Conservation (phyloP, 2,797 vertebrate species). For the Urocyon cinereoargenteus region DNA sequence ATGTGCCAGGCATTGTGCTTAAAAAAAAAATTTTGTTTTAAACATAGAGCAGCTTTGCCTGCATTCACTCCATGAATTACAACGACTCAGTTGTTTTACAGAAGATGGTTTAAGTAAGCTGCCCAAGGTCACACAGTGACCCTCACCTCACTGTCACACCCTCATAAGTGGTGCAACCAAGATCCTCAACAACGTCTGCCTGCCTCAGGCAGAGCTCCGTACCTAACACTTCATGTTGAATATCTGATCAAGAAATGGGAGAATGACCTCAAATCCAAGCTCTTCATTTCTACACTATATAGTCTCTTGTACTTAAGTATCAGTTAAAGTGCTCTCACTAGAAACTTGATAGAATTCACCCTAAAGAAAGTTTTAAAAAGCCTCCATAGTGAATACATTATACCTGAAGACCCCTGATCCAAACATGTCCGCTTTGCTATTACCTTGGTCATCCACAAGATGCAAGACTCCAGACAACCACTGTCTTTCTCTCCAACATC, state of each 20-base stretch:
- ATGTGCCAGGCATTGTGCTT: background rate
- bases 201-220: background rate
- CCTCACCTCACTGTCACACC: too few species aligned
- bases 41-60: background rate
- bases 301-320: background rate
- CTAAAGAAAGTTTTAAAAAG: background rate
- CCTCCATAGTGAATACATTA: background rate
- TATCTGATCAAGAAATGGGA: slow-evolving; percentile 4
- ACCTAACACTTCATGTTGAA: background rate
- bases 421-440: background rate
- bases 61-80: background rate
- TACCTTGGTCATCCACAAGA: background rate
- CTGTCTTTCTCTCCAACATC: background rate
- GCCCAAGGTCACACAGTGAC: background rate
- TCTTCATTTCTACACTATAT: background rate
- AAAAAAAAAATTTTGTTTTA: background rate
- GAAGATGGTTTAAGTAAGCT: background rate
- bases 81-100: background rate
- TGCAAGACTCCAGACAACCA: background rate
- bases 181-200: background rate
- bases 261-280: background rate
- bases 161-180: background rate
- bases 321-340: background rate
- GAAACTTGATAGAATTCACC: background rate
- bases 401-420: background rate